Evolutionary conservation across 2,888 invertebrate genomes (phyloP).

Genomic region (Cosmia pyralina): DNA sequence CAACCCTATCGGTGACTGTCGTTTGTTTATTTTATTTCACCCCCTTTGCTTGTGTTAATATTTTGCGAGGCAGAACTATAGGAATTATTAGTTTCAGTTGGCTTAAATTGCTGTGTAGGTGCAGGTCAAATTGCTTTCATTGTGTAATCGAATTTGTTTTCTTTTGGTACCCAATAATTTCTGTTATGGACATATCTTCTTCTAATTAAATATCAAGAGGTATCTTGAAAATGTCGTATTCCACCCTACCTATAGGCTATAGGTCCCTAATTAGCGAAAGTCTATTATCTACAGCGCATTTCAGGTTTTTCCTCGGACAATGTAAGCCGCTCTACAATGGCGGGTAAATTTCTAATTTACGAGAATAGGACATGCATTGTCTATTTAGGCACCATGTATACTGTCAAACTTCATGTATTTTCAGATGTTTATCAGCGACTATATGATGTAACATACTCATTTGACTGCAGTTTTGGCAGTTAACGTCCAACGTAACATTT

Average conservation of each 20-base stretch:
- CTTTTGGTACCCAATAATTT: not conserved
- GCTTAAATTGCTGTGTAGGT: not conserved
- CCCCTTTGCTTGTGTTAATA: slow-evolving; percentile 52
- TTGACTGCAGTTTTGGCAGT: slow-evolving; percentile 43
- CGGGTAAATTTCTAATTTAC: not conserved
- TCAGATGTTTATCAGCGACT: slow-evolving; percentile 24
- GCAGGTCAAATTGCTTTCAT: not conserved
- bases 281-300: not conserved
- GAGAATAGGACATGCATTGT: not conserved
- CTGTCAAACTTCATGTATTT: slow-evolving; percentile 1
- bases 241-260: not conserved
- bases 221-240: not conserved
- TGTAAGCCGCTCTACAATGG: not conserved
- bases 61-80: slow-evolving; percentile 30
- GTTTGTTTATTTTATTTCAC: slow-evolving; percentile 53
- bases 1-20: slow-evolving; percentile 66
- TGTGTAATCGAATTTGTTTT: slow-evolving; percentile 1
- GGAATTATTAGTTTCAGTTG: slow-evolving; percentile 1
- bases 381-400: not conserved
- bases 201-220: not conserved
- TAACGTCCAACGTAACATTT: slow-evolving; percentile 46
- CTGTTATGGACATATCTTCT: too few relatives aligned
- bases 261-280: not conserved
- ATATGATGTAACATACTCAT: slow-evolving; percentile 20
- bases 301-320: not conserved